These are phyloP conservation scores for Rhynchomys soricoides DNA, from an alignment of 2,113 vertebrate species.

Conservation along the genomic window DNA sequence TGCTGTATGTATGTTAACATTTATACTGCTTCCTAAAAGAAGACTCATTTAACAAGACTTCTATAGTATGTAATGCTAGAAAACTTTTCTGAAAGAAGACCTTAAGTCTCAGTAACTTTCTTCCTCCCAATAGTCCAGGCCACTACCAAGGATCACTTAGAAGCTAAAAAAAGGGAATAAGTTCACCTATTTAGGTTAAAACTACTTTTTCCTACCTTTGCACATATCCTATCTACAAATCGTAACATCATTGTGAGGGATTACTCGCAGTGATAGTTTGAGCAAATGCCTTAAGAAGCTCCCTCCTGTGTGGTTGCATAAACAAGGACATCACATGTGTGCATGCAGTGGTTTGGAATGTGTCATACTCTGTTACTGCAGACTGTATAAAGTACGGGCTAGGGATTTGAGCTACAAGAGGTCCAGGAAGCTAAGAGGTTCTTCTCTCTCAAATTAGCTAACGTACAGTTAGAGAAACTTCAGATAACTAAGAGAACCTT, in stretches of 20 bases:
- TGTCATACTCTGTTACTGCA: rapidly evolving
- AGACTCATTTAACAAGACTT: neutral
- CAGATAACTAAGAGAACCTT: neutral
- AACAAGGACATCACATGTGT: neutral
- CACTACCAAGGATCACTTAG: neutral
- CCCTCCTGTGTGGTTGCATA: neutral
- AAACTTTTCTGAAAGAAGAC: neutral
- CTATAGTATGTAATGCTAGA: neutral
- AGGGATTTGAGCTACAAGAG: neutral
- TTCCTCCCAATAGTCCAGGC: neutral
- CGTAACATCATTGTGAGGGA: neutral
- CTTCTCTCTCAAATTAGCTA: neutral
- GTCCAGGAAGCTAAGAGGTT: neutral
- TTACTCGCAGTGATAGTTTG: neutral
- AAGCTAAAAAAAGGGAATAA: neutral
- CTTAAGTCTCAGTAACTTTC: neutral
- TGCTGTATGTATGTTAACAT: neutral
- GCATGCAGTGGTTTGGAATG: neutral
- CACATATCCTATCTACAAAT: neutral
- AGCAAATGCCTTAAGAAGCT: neutral
- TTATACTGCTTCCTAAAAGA: constrained; percentile 45
- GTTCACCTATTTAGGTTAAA: neutral
- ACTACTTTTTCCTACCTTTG: neutral
- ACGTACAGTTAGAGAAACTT: rapidly evolving
- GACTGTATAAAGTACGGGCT: no score